These are phyloP conservation scores for Lemur catta DNA, from an alignment of 2,797 vertebrate species.

Conservation along the genomic window DNA sequence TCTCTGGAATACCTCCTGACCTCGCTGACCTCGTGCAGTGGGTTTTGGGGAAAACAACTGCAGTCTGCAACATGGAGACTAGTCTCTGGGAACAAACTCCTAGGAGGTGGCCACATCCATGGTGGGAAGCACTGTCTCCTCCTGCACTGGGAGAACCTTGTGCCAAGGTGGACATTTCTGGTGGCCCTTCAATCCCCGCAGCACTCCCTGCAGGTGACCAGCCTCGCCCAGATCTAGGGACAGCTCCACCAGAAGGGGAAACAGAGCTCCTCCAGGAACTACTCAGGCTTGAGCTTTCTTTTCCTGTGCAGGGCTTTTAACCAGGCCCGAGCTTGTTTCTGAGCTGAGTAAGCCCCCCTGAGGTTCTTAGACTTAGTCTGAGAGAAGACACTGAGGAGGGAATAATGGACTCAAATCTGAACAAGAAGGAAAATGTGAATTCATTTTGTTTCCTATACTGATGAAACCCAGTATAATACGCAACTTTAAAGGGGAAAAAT, in stretches of 20 bases:
- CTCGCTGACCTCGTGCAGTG: accelerated
- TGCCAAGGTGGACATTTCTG: neutral
- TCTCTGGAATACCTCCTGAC: neutral
- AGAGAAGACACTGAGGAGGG: too few species aligned
- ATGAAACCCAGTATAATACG: neutral
- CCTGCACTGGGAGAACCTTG: neutral
- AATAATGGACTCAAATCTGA: neutral
- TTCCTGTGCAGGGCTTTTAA: neutral
- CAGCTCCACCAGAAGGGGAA: too few species aligned
- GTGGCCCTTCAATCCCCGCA: accelerated
- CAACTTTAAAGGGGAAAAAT: neutral
- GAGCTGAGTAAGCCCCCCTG: too few species aligned
- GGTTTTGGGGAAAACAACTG: neutral
- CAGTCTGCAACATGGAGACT: neutral
- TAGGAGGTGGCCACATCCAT: neutral
- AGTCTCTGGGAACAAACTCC: neutral
- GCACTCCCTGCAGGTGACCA: accelerated
- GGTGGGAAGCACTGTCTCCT: too few species aligned
- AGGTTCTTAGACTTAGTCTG: neutral
- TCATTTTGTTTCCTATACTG: neutral
- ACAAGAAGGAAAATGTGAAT: too few species aligned
- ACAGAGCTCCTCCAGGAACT: too few species aligned
- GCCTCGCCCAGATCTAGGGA: neutral
- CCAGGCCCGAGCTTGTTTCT: neutral
- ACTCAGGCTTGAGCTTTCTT: neutral